These are phyloP conservation scores for Shargacucullia verbasci DNA, from an alignment of 2,888 invertebrate genomes.

Conservation along the genomic window DNA sequence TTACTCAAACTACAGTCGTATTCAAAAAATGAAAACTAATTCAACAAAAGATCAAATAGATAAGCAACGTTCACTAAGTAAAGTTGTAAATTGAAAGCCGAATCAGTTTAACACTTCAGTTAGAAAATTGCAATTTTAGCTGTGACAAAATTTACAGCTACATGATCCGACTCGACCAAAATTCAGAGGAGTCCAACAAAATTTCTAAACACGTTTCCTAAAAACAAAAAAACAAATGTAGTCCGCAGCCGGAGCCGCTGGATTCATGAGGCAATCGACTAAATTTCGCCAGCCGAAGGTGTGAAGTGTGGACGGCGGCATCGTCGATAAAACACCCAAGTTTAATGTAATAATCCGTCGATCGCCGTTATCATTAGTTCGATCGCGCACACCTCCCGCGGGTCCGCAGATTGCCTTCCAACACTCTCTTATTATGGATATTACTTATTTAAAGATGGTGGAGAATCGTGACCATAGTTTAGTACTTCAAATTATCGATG, in stretches of 20 bases:
- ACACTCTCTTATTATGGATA: slow-evolving; percentile 81
- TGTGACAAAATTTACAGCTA: background rate
- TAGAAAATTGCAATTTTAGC: background rate
- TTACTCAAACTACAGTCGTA: slow-evolving; percentile 24
- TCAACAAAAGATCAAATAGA: background rate
- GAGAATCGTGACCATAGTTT: slow-evolving; percentile 49
- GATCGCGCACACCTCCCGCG: slow-evolving; percentile 86
- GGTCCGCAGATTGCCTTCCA: slow-evolving; percentile 81
- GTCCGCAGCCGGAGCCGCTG: slow-evolving; percentile 38
- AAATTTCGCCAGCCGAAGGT: slow-evolving; percentile 72
- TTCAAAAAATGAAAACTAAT: slow-evolving; percentile 28
- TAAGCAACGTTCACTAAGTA: background rate
- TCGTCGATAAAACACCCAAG: slow-evolving; percentile 76
- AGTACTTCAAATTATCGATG: slow-evolving; percentile 46
- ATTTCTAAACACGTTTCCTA: slow-evolving; percentile 19
- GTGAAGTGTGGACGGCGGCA: slow-evolving; percentile 71
- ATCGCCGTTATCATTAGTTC: slow-evolving; percentile 85
- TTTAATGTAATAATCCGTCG: slow-evolving; percentile 88
- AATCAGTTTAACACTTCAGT: background rate
- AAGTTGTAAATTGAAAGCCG: slow-evolving; percentile 4
- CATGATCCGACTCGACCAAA: background rate
- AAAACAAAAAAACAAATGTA: slow-evolving; percentile 37
- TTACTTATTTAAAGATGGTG: slow-evolving; percentile 58
- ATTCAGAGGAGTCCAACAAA: background rate
- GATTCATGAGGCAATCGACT: slow-evolving; percentile 56